Evolutionary conservation across 2,888 invertebrate genomes (phyloP).

Genomic region (Aspidiotus rigidus): DNA sequence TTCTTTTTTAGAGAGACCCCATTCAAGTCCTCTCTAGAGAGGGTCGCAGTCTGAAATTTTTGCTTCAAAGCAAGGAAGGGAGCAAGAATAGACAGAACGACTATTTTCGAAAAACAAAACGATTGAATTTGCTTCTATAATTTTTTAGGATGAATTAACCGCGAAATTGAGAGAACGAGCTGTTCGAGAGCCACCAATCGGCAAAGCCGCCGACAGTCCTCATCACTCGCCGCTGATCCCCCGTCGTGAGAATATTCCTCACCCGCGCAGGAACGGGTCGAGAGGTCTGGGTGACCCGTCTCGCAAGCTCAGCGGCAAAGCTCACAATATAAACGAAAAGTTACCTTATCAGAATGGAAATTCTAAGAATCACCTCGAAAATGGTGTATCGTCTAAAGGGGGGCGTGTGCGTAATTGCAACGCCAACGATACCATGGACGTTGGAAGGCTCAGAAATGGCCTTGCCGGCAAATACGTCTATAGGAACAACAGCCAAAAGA

Average conservation of each 20-base stretch:
- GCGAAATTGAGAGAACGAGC: conserved; percentile 46
- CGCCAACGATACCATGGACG: too few species aligned
- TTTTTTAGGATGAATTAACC: conserved; percentile 45
- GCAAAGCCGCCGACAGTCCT: conserved; percentile 38
- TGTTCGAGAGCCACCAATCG: conserved; percentile 46
- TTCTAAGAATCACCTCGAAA: neutral
- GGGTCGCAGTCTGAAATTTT: too few species aligned
- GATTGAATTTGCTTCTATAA: too few species aligned
- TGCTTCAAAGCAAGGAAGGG: too few species aligned
- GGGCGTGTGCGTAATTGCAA: too few species aligned
- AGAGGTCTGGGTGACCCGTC: neutral
- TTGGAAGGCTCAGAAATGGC: too few species aligned
- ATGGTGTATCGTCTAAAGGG: neutral
- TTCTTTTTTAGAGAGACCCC: too few species aligned
- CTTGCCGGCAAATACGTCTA: too few species aligned
- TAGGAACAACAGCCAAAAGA: too few species aligned
- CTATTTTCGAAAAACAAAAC: too few species aligned
- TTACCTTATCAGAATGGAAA: conserved; percentile 17
- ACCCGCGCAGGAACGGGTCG: neutral
- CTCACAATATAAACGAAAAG: conserved; percentile 18
- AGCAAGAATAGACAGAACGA: too few species aligned
- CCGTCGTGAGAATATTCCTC: neutral
- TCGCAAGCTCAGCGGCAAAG: conserved; percentile 9
- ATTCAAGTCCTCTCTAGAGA: too few species aligned
- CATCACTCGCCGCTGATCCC: conserved; percentile 27